Evolutionary conservation across 2,888 invertebrate species (phyloP).

Genomic region (Synanthedon vespiformis): DNA sequence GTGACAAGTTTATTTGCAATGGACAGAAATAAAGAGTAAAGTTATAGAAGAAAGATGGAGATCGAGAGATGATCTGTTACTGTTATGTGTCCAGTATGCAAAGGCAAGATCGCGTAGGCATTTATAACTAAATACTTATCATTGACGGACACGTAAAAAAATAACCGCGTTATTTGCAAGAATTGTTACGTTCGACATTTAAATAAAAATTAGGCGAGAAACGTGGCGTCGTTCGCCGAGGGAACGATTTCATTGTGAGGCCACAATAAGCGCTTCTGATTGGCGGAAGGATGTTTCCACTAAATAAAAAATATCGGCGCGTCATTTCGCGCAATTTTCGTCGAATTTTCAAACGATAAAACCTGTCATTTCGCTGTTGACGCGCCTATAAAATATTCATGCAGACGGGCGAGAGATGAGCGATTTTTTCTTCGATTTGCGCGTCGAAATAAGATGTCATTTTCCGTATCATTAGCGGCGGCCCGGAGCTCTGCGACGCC

Average conservation of each 20-base stretch:
- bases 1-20: too few species aligned
- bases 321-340: conserved; percentile 69
- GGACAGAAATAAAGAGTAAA: too few species aligned
- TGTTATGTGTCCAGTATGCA: too few species aligned
- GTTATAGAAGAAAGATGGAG: too few species aligned
- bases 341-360: conserved; percentile 70
- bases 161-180: neutral
- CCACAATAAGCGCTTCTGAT: conserved; percentile 66
- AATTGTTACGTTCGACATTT: conserved; percentile 59
- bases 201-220: conserved; percentile 60
- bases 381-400: conserved; percentile 71
- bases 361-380: conserved; percentile 71
- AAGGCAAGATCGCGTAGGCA: too few species aligned
- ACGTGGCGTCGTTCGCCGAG: conserved; percentile 31
- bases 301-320: conserved; percentile 70
- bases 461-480: conserved; percentile 71
- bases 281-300: conserved; percentile 71
- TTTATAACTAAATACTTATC: too few species aligned
- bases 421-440: conserved; percentile 70
- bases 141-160: too few species aligned
- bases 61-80: too few species aligned
- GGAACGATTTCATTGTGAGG: conserved; percentile 52
- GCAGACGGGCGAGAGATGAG: conserved; percentile 64
- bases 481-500: conserved; percentile 55
- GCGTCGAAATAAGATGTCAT: conserved; percentile 71